Evolutionary conservation across 2,888 invertebrate species (phyloP).

Genomic region (Philaethria dido): DNA sequence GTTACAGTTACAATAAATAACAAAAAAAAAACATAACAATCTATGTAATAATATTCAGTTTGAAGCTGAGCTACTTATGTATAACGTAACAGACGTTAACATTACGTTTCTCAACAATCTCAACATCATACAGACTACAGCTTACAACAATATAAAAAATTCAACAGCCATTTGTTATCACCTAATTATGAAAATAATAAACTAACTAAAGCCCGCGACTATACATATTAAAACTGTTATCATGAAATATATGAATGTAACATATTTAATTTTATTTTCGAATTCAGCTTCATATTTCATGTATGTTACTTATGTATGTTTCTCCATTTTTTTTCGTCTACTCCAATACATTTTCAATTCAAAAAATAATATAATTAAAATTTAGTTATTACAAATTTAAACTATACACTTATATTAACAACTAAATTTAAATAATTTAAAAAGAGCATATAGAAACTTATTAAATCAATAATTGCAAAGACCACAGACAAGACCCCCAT

Average conservation of each 20-base stretch:
- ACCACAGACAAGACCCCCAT: neutral
- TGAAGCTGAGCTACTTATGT: slow-evolving; percentile 61
- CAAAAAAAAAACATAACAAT: neutral
- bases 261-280: slow-evolving; percentile 1
- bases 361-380: neutral
- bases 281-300: neutral
- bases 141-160: slow-evolving; percentile 75
- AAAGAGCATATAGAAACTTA: neutral
- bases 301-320: neutral
- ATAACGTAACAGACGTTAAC: slow-evolving; percentile 53
- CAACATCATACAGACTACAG: slow-evolving; percentile 58
- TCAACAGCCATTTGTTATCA: slow-evolving; percentile 81
- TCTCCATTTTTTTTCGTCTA: neutral
- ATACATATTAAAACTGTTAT: slow-evolving; percentile 8
- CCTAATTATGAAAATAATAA: slow-evolving; percentile 46
- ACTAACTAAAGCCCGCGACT: neutral
- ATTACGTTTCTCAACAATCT: slow-evolving; percentile 59
- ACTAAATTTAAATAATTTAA: neutral
- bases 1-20: neutral
- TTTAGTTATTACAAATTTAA: neutral
- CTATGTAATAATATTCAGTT: slow-evolving; percentile 50
- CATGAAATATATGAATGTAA: slow-evolving; percentile 2
- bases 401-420: neutral
- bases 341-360: neutral
- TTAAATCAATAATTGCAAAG: neutral